Base-by-base conservation (phyloP, 2,888 invertebrate species). In the Molorchus minor region DNA sequence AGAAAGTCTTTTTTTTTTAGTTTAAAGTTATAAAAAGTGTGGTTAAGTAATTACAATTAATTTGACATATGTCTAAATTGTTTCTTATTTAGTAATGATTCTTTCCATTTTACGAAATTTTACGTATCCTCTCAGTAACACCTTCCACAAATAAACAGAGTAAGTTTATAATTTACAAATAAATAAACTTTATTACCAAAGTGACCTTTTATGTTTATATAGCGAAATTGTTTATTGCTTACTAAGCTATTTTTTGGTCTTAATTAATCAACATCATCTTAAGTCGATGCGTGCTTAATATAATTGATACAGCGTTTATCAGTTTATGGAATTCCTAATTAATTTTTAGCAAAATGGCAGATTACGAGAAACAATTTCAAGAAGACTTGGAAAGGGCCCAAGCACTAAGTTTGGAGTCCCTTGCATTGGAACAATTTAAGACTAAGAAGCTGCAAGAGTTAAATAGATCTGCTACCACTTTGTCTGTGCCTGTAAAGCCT, bases 351-450 rank as follows among this genome's bases (percentile, higher is more conserved):
- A 58, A 35, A 36, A 73, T 73, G 73, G 68, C 71, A 55, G 92
- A 92, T 77, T 89, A 89, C 82, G 93, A 93, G 75, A 87, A 88
- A 73, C 90, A 93, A 80, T 93, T 91, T 77, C 87, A 92, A 84
- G 91, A 92, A 64, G 94, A 95, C 77, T 82, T 94, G 78, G 94
- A 94, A 80, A 88, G 90, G 79, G 94, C 94, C 1, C 92, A 92
- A 77, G 93, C 94, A 49, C 82, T 94, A 44, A 94, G 94, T 81
- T 83, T 94, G 75, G 94, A 94, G 82, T 92, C 91, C 74, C 84
- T 93, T 68, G 93, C 93, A 35, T 82, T 93, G 67, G 93, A 94
- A 75, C 89, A 92, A 77, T 93, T 91, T 79, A 85, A 90, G 64
- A 87, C 88, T 79, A 91, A 88, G 79, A 83, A 85, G 56, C 54